Percentiles rank a stretch among this genome's conserved stretches.
Conservation (phyloP, 2,113 vertebrate genomes). For the Brachyhypopomus occidentalis region DNA sequence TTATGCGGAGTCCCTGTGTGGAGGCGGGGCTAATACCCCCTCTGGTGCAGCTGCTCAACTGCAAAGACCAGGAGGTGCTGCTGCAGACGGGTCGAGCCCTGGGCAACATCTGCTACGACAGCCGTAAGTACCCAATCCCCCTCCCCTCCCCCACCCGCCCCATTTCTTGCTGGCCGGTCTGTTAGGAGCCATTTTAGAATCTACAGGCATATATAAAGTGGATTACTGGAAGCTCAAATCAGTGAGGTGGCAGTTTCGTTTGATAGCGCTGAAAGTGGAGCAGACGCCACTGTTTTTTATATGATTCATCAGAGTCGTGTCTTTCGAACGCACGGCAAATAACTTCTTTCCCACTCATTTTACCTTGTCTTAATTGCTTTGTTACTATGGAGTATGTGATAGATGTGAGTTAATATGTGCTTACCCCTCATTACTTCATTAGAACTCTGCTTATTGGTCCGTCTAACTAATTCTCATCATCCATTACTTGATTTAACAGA, state of each 20-base stretch:
- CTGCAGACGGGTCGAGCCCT: conserved; percentile 96
- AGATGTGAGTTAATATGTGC: conserved; percentile 24
- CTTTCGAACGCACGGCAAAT: not conserved
- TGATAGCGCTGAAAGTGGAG: not conserved
- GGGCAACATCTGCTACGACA: conserved; percentile 99
- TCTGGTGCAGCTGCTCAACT: conserved; percentile 89
- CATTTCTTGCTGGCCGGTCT: not conserved
- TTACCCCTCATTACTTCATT: conserved; percentile 9
- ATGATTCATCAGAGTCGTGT: conserved; percentile 12
- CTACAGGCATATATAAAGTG: not conserved
- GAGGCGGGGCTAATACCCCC: conserved; percentile 93
- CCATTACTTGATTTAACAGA: not conserved
- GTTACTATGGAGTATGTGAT: conserved; percentile 32
- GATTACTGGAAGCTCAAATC: not conserved
- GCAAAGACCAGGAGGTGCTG: conserved; percentile 92
- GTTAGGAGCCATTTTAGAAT: not conserved
- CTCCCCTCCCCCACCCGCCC: not conserved
- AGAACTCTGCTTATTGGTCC: conserved; percentile 8
- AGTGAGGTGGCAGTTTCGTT: not conserved
- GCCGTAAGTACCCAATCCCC: conserved; percentile 86
- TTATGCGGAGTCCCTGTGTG: conserved; percentile 93
- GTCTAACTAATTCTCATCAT: not conserved
- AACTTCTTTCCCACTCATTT: conserved; percentile 20
- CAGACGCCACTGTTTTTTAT: not conserved
- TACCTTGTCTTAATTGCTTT: conserved; percentile 34